These are phyloP conservation scores for Channa argus DNA, from an alignment of 2,113 vertebrate species.

Conservation along the genomic window DNA sequence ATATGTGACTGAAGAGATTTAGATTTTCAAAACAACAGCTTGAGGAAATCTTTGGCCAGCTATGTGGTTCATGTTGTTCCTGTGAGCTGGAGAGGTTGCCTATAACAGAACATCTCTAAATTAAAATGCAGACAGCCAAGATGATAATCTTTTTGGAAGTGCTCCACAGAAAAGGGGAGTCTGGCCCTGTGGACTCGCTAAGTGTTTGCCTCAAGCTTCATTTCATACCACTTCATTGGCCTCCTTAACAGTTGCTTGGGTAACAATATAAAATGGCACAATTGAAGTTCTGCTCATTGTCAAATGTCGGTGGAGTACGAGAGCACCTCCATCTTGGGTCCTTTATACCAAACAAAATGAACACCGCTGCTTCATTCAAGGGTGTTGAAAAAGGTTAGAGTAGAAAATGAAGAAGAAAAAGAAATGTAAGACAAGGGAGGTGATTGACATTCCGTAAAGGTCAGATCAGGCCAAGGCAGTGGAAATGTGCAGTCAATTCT, in stretches of 20 bases:
- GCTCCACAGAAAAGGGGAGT: constrained; percentile 48
- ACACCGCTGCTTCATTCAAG: constrained; percentile 9
- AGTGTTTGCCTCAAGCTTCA: constrained; percentile 47
- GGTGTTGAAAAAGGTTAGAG: constrained; percentile 3
- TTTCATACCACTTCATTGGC: constrained; percentile 32
- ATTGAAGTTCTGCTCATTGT: constrained; percentile 27
- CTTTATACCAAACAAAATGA: constrained; percentile 22
- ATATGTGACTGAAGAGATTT: constrained; percentile 29
- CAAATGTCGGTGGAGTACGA: constrained; percentile 24
- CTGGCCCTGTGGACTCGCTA: constrained; percentile 45
- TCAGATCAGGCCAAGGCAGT: constrained; percentile 26
- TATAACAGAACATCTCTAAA: constrained; percentile 49
- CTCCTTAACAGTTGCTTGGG: constrained; percentile 15
- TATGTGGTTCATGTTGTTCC: constrained; percentile 62
- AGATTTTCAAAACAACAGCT: constrained; percentile 63
- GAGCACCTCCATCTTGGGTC: background rate
- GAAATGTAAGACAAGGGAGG: constrained; percentile 12
- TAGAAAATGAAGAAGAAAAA: too few relatives aligned
- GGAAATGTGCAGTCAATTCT: constrained; percentile 19
- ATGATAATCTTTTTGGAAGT: constrained; percentile 59
- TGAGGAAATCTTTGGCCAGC: constrained; percentile 50
- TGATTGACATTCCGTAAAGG: constrained; percentile 24
- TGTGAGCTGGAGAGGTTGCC: constrained; percentile 51
- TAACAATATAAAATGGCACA: constrained; percentile 16
- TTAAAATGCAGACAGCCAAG: constrained; percentile 62